Conservation (phyloP, 2,797 vertebrate genomes). For the Xerus rutilus region DNA sequence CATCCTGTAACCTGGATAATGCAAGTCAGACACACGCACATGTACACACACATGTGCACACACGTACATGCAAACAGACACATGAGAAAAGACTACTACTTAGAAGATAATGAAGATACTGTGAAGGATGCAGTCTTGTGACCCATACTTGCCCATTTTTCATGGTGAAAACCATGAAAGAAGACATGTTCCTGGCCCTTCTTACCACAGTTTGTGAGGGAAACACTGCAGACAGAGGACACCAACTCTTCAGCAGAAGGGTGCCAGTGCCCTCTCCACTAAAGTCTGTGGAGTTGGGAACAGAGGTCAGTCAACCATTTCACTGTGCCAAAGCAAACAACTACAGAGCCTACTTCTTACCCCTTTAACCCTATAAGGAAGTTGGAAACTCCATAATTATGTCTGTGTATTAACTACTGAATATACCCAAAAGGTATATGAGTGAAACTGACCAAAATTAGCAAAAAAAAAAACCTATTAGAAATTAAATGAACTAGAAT, state of each 20-base stretch:
- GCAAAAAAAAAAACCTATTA: not conserved
- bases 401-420: not conserved
- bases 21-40: not conserved
- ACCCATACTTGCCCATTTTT: not conserved
- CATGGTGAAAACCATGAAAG: not conserved
- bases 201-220: not conserved
- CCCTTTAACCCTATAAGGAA: not conserved
- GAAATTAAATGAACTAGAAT: not conserved
- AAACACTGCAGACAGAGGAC: not conserved
- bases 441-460: not conserved
- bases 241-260: not conserved
- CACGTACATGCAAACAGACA: not conserved
- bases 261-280: not conserved
- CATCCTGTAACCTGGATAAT: not conserved
- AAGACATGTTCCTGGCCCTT: not conserved
- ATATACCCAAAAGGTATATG: not conserved
- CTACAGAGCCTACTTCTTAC: not conserved
- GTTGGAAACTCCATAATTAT: not conserved
- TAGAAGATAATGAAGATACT: not conserved
- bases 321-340: not conserved
- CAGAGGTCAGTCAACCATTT: too few relatives aligned
- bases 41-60: not conserved
- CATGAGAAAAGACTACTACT: fast-evolving
- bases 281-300: fast-evolving
- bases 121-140: not conserved